Percentiles rank a stretch among this genome's conserved stretches.
These are phyloP conservation scores for Achroia grisella DNA, from an alignment of 1,140 invertebrate species.

Conservation along the genomic window DNA sequence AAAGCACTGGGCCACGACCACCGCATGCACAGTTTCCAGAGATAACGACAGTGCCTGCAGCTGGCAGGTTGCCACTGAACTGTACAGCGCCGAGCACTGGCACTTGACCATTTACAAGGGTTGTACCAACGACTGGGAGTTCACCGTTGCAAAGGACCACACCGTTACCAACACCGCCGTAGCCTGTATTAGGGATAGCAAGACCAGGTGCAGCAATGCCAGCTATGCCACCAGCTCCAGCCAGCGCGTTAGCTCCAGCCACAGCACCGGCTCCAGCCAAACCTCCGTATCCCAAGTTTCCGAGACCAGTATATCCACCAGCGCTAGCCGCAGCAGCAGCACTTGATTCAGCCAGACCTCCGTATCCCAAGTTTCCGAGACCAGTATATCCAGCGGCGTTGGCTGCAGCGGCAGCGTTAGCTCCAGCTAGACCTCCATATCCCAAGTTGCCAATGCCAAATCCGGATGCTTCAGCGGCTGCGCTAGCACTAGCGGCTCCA, in stretches of 20 bases:
- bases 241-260: background rate
- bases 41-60: conserved; percentile 25
- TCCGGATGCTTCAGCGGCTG: background rate
- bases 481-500: background rate
- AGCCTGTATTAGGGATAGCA: conserved; percentile 3
- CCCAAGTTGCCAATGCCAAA: background rate
- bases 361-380: background rate
- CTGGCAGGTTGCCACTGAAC: conserved; percentile 27
- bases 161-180: conserved; percentile 33
- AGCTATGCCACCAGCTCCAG: background rate
- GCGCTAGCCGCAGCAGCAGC: conserved; percentile 1
- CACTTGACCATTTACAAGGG: conserved; percentile 28
- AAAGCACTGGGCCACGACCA: too few species aligned
- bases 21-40: conserved; percentile 29
- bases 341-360: background rate
- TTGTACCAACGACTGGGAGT: conserved; percentile 37
- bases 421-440: too few species aligned
- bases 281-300: background rate
- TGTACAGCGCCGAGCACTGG: conserved; percentile 35
- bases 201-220: background rate
- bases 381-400: background rate
- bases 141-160: conserved; percentile 37
- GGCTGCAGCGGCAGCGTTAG: too few species aligned
- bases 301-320: background rate
- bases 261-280: background rate